Base-by-base conservation (phyloP, 1,140 invertebrate species). In the Popillia japonica region DNA sequence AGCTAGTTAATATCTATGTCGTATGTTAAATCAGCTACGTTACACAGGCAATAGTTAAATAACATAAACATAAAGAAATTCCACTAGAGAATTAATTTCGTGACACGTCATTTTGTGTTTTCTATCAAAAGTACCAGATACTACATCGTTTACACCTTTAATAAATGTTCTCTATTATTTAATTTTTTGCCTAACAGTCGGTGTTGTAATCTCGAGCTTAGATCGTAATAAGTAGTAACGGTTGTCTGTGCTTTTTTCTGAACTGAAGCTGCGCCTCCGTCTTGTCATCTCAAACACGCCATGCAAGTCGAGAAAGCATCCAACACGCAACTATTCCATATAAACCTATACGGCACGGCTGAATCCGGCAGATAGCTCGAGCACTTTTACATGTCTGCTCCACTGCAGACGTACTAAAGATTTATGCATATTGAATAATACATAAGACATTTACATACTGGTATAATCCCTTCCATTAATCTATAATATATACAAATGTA, bases 401-500 rank as follows among this genome's bases (percentile, higher is more conserved):
- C 48, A 6, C 27, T 68, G 27, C 22, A 68, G 61, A 68, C 61
- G 20, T 14, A 68, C 22, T 2, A 48, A 48, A 48, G 23, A 68
- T 68, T 68, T 68, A 68, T 68, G 22, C 61, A 34, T 68, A 22
- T 68, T 68, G 22, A 68, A 68, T 68, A 68, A 68, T 68, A 68
- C 61, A 68, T 68, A 27, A 68, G 61, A 27, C 61, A 68, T 68
- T 68, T 68, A 68, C 61, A 68, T 68, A 68, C 61, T 27, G 61
- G 61, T 68, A 17, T 68, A 68, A 68, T 68, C 61, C 61, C 3
- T 68, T 11, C 61, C 61, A 68, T 68, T 68, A 68, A 68, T 68
- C 61, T 68, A 27, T 68, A 68, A 68, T 68, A 68, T 68, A 68
- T 68, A 68, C 61, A 68, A 68, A 68, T 22, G 27, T 68, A 68